Percentiles rank a stretch among this genome's conserved stretches.
Conservation (phyloP, 2,888 invertebrate species). For the Andrena hattorfiana region DNA sequence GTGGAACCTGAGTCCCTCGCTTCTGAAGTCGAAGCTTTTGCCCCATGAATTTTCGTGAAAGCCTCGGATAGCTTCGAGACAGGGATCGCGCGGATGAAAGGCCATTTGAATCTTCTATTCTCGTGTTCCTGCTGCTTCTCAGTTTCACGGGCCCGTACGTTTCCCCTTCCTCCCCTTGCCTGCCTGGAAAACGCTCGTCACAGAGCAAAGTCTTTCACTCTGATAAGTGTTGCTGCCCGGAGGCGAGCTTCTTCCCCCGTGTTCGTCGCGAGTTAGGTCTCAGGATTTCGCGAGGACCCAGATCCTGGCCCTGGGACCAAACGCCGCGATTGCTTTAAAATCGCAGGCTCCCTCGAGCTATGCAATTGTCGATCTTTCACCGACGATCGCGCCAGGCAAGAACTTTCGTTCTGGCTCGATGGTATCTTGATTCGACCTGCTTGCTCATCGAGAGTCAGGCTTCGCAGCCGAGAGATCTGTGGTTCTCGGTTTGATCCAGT, state of each 20-base stretch:
- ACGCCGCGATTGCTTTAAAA: too few relatives aligned
- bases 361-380: too few relatives aligned
- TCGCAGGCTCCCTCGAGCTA: too few relatives aligned
- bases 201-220: slow-evolving; percentile 14
- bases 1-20: slow-evolving; percentile 32
- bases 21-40: slow-evolving; percentile 39
- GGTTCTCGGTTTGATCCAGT: background rate
- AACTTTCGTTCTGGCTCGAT: background rate
- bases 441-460: slow-evolving; percentile 1
- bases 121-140: slow-evolving; percentile 24
- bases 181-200: slow-evolving; percentile 15
- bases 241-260: slow-evolving; percentile 1
- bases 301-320: too few relatives aligned
- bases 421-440: background rate
- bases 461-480: background rate
- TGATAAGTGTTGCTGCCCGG: slow-evolving; percentile 2
- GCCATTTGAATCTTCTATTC: slow-evolving; percentile 52
- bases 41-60: slow-evolving; percentile 64
- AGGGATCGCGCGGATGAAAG: slow-evolving; percentile 54
- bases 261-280: background rate
- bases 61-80: slow-evolving; percentile 55
- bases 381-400: background rate
- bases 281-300: too few relatives aligned
- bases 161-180: background rate
- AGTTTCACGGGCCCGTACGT: background rate